Evolutionary conservation across 2,888 invertebrate species (phyloP).

Genomic region (Platycheirus rosarum): DNA sequence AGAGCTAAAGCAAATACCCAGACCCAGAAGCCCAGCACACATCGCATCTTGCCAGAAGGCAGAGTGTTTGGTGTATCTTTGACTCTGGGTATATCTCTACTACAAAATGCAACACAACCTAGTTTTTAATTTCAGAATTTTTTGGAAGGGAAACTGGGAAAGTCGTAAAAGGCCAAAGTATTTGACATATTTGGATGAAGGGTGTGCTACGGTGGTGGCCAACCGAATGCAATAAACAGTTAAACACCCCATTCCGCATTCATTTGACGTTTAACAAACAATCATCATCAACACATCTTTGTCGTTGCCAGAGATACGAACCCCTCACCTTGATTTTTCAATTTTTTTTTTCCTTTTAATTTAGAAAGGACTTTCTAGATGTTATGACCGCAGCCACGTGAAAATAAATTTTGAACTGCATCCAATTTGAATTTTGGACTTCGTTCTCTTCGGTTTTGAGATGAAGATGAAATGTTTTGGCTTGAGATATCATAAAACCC

Average conservation of each 20-base stretch:
- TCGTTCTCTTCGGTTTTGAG: too few species aligned
- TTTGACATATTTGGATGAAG: slow-evolving; percentile 43
- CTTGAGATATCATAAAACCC: too few species aligned
- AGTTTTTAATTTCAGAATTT: slow-evolving; percentile 45
- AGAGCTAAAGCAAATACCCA: slow-evolving; percentile 25
- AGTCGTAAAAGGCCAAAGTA: slow-evolving; percentile 50
- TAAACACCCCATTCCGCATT: slow-evolving; percentile 67
- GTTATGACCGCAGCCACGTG: slow-evolving; percentile 32
- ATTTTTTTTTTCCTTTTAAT: not conserved
- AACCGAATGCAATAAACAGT: slow-evolving; percentile 65
- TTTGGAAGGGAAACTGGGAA: slow-evolving; percentile 41
- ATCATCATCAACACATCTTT: slow-evolving; percentile 54
- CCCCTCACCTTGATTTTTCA: slow-evolving; percentile 26
- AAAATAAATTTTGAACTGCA: too few species aligned
- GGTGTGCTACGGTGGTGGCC: slow-evolving; percentile 25
- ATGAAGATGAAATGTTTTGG: too few species aligned
- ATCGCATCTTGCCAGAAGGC: slow-evolving; percentile 12
- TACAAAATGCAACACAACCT: slow-evolving; percentile 9
- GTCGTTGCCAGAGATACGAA: not conserved
- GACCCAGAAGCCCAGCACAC: too few species aligned
- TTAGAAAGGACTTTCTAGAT: not conserved
- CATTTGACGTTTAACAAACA: slow-evolving; percentile 56
- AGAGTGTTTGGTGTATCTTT: slow-evolving; percentile 8
- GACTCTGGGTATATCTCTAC: not conserved
- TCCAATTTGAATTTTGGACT: too few species aligned